phyloP scores from a whole-genome alignment of 1,140 invertebrate genomes.

The Pseudobourletiella spinata region DNA sequence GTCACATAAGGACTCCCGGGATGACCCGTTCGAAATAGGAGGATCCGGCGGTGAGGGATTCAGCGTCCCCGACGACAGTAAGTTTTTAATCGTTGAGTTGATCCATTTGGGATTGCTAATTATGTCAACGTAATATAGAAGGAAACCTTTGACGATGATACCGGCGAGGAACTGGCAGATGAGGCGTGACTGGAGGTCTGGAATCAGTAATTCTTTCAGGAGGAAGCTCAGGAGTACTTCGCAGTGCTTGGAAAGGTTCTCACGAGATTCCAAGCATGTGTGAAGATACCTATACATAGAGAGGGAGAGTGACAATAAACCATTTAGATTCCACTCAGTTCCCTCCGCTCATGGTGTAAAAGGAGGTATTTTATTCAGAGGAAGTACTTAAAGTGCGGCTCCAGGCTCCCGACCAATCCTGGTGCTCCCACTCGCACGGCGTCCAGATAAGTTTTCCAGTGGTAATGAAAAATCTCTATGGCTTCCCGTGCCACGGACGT shows the following conservation, averaged over 20 bases:
- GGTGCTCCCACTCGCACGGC: too few species aligned
- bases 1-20: neutral
- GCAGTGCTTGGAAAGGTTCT: conserved; percentile 24
- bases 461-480: conserved; percentile 26
- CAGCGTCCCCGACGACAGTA: conserved; percentile 12
- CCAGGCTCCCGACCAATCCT: neutral
- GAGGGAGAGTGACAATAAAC: too few species aligned
- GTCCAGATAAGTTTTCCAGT: conserved; percentile 35
- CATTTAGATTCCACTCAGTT: conserved; percentile 6
- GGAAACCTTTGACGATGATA: conserved; percentile 29
- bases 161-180: conserved; percentile 29
- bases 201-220: conserved; percentile 25
- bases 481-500: conserved; percentile 25
- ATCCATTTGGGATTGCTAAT: conserved; percentile 30
- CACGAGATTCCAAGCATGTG: conserved; percentile 15
- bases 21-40: neutral
- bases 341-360: neutral
- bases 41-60: neutral
- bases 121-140: conserved; percentile 30
- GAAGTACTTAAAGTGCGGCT: conserved; percentile 10
- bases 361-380: neutral
- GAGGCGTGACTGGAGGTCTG: conserved; percentile 26
- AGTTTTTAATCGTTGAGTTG: conserved; percentile 19
- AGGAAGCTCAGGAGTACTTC: conserved; percentile 18
- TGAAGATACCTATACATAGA: conserved; percentile 26